Conservation (phyloP, 2,113 vertebrate species). For the Upupa epops region DNA sequence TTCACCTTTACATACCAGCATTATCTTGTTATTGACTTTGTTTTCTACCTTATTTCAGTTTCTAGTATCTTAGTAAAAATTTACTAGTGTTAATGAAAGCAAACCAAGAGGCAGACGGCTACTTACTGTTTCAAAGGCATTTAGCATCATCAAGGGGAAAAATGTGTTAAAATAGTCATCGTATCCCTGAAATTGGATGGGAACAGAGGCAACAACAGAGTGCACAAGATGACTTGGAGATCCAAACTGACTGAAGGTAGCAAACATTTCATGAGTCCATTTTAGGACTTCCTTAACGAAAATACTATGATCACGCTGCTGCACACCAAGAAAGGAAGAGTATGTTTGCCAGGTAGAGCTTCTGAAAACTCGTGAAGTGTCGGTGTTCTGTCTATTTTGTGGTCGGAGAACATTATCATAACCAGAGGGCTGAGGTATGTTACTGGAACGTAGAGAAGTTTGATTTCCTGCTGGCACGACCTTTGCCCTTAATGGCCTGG, state of each 20-base stretch:
- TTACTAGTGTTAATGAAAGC: neutral
- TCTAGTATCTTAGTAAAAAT: neutral
- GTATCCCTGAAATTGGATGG: conserved; percentile 72
- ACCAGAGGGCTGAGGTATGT: neutral
- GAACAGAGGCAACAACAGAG: conserved; percentile 73
- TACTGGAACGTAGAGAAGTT: neutral
- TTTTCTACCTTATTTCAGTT: neutral
- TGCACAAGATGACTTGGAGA: conserved; percentile 71
- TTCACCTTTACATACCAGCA: neutral
- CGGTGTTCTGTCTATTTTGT: neutral
- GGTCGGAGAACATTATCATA: neutral
- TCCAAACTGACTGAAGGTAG: conserved; percentile 68
- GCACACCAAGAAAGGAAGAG: neutral
- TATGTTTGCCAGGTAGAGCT: neutral
- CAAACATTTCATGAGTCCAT: conserved; percentile 82
- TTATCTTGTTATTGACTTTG: neutral
- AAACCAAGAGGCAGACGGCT: neutral
- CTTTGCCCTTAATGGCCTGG: neutral
- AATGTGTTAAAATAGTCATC: conserved; percentile 79
- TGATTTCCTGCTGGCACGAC: neutral
- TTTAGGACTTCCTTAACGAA: conserved; percentile 76
- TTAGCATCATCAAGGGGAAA: conserved; percentile 82
- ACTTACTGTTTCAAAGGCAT: conserved; percentile 87
- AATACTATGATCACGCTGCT: conserved; percentile 45
- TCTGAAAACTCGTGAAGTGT: neutral